Conservation (phyloP, 2,113 vertebrate genomes). For the Nycticebus coucang region DNA sequence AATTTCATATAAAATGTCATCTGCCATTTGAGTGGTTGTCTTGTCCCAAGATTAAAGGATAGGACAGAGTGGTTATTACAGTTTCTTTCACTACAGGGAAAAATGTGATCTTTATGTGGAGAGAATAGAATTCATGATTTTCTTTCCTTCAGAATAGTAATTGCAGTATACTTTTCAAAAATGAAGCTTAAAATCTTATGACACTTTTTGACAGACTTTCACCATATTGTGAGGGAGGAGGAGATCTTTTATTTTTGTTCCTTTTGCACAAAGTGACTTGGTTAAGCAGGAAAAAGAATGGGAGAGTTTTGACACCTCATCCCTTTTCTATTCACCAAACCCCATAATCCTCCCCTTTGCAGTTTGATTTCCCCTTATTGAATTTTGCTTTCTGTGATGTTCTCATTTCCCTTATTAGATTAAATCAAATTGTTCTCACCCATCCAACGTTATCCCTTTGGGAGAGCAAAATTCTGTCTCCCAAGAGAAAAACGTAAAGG, state of each 20-base stretch:
- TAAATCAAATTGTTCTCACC: conserved; percentile 72
- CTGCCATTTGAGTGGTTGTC: neutral
- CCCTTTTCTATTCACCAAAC: conserved; percentile 59
- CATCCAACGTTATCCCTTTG: conserved; percentile 65
- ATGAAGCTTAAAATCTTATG: neutral
- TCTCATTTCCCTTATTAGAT: conserved; percentile 72
- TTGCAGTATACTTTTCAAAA: neutral
- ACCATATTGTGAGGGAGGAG: neutral
- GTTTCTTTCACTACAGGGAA: neutral
- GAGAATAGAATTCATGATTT: conserved; percentile 14
- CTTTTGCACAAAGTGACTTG: conserved; percentile 52
- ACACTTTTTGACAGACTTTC: neutral
- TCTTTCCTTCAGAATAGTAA: conserved; percentile 48
- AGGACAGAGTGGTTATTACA: neutral
- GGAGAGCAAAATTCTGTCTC: conserved; percentile 72
- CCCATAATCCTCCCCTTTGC: conserved; percentile 58
- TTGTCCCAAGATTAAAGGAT: neutral
- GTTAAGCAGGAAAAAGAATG: conserved; percentile 58
- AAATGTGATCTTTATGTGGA: neutral
- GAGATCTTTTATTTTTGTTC: neutral
- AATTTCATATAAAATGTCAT: neutral
- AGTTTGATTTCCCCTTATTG: conserved; percentile 75
- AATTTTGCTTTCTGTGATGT: conserved; percentile 62
- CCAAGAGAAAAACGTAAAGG: conserved; percentile 67
- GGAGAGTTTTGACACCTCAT: conserved; percentile 56